Percentiles rank a stretch among this genome's conserved stretches.
Conservation (phyloP, 2,797 vertebrate genomes). For the Molossus molossus region DNA sequence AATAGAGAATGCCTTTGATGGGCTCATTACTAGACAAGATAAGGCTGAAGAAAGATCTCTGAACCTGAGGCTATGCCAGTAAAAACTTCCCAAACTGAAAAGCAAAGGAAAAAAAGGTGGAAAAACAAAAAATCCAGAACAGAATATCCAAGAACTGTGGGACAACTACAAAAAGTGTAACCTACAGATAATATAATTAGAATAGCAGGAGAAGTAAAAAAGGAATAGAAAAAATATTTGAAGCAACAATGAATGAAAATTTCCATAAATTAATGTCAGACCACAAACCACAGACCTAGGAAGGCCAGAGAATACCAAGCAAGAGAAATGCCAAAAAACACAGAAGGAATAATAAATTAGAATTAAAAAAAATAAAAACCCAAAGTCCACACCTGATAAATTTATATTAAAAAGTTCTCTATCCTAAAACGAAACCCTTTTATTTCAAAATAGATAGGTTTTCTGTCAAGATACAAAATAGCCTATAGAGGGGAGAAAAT, state of each 20-base stretch:
- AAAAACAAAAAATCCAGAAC: not conserved
- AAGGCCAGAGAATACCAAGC: constrained; percentile 1
- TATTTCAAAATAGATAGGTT: constrained; percentile 33
- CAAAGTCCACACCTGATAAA: not conserved
- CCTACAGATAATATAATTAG: not conserved
- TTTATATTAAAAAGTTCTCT: not conserved
- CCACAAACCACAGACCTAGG: not conserved
- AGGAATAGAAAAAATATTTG: not conserved
- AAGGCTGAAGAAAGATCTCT: not conserved
- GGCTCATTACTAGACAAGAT: not conserved
- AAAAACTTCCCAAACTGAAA: not conserved
- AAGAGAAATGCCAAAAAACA: not conserved
- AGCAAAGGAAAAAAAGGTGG: not conserved
- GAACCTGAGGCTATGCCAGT: not conserved
- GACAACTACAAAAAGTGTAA: not conserved
- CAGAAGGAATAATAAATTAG: not conserved
- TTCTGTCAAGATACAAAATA: not conserved
- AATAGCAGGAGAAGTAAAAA: not conserved
- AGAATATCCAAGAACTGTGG: not conserved
- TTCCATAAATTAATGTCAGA: not conserved
- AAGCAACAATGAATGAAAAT: not conserved
- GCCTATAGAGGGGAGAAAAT: not conserved
- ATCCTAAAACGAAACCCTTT: not conserved
- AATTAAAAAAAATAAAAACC: not conserved
- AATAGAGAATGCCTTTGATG: not conserved